Base-by-base conservation (phyloP, 1,140 invertebrate genomes). In the Danaus plexippus region DNA sequence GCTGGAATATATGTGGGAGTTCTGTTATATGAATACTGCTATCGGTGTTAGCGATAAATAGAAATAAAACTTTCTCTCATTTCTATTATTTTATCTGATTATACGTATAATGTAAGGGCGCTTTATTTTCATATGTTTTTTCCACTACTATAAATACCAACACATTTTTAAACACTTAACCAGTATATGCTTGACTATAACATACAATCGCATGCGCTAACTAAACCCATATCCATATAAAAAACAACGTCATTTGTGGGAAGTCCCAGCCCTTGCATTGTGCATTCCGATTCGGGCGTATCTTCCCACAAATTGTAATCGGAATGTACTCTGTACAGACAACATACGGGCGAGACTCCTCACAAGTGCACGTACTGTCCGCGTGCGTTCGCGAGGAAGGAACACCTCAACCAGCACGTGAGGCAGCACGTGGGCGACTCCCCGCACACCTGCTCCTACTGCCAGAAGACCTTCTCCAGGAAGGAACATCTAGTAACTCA, bases 351-450 rank as follows among this genome's bases (percentile, higher is more conserved):
- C 59, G 96, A 97, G 85, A 92, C 92, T 59, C 93, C 93, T 50
- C 94, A 94, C 83, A 92, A 93, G 82, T 97, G 96, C 87, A 92
- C 92, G 69, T 94, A 92, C 73, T 97, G 96, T 85, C 91, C 92
- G 47, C 96, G 96, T 84, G 93, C 94, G 52, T 97, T 97, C 85
- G 93, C 94, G 43, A 89, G 94, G 71, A 96, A 96, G 90, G 94
- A 91, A 80, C 90, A 92, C 71, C 88, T 92, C 90, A 94, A 74
- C 71, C 78, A 77, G 63, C 80, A 84, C 87, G 88, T 93, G 52
- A 87, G 92, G 9, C 90, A 92, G 67, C 90, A 91, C 75, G 91
- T 90, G 9, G 92, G 94, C 64, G 94, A 95, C 81, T 94, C 92
- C 74, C 92, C 94, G 54, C 94, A 95, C 75, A 88, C 91, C 69